Base-by-base conservation (phyloP, 2,797 vertebrate species). In the Bradypus variegatus region DNA sequence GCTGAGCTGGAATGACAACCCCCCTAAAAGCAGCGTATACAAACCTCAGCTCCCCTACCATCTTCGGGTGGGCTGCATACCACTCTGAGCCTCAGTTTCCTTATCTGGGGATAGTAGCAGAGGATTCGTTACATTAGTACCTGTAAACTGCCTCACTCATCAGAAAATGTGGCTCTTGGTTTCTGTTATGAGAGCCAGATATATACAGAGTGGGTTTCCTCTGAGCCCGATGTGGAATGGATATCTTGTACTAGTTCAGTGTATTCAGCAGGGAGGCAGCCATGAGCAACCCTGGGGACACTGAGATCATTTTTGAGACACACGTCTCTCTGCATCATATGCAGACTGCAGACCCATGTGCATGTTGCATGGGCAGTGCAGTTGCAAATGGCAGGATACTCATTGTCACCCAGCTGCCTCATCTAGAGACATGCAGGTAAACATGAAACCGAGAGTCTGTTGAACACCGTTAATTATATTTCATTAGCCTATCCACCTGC, bases 401-500 rank as follows among this genome's bases (percentile, higher is more conserved):
- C 48, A 12, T 33, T 41, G 27, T 14, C 48, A 25, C 70, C 25
- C 55, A 14, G 48, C 36, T 36, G 36, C 33, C 84, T 76, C 75
- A 55, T 45, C 33, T 62, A 92, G 84, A 96, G 91, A 81, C 2
- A 27, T 3, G 48, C 58, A 87, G 94, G 92, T 93, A 79, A 94
- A 94, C 88, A 33, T 21, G 94, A 94, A 89, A 82, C 94, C 69
- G 85, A 95, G 93, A 96, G 94, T 96, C 96, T 96, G 91, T 88
- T 84, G 92, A 93, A 89, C 91, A 53, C 27, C 29, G 95, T 95
- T 96, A 96, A 96, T 96, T 96, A 95, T 94, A 95, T 96, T 96
- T 96, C 95, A 95, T 97, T 96, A 96, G 95, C 94, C 87, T 89
- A 93, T 96, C 96, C 41, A 93, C 96, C 96, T 94, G 96, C 95